Percentiles rank a stretch among this genome's conserved stretches.
Evolutionary conservation across 1,140 invertebrate species (phyloP).

Genomic region (Melipona quadrifasciata): DNA sequence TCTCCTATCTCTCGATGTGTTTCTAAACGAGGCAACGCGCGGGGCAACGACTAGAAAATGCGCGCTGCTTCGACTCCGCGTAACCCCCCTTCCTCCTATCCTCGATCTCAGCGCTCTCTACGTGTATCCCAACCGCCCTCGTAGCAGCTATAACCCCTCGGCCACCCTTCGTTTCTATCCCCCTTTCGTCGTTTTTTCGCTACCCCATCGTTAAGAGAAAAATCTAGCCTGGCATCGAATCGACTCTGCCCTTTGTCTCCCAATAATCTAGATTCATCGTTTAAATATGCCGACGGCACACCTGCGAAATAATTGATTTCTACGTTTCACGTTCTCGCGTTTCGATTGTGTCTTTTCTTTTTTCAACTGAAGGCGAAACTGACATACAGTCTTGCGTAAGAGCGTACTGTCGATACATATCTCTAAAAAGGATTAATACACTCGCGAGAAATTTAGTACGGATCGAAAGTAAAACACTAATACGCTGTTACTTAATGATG

Average conservation of each 20-base stretch:
- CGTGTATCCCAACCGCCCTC: background rate
- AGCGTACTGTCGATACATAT: too few species aligned
- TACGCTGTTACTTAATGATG: too few species aligned
- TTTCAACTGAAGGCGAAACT: too few species aligned
- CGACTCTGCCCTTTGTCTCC: background rate
- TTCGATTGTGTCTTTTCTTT: too few species aligned
- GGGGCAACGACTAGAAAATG: background rate
- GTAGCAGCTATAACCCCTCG: background rate
- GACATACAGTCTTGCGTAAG: too few species aligned
- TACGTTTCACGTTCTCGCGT: background rate
- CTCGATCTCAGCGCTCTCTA: too few species aligned
- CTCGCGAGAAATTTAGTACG: too few species aligned
- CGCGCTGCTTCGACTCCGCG: background rate
- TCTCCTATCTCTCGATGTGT: background rate
- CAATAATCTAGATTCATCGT: background rate
- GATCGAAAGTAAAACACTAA: too few species aligned
- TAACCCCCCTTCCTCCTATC: too few species aligned
- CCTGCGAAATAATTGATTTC: background rate
- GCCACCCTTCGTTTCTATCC: background rate
- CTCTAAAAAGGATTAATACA: too few species aligned
- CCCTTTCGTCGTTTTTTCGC: background rate
- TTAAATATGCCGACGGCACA: background rate
- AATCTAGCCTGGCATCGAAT: background rate
- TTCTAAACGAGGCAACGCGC: conserved; percentile 11
- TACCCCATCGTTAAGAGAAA: conserved; percentile 1